A percentile compares a stretch with the other conserved stretches of the same genome.
Evolutionary conservation across 2,888 invertebrate genomes (phyloP).

Genomic region (Phalera bucephala): DNA sequence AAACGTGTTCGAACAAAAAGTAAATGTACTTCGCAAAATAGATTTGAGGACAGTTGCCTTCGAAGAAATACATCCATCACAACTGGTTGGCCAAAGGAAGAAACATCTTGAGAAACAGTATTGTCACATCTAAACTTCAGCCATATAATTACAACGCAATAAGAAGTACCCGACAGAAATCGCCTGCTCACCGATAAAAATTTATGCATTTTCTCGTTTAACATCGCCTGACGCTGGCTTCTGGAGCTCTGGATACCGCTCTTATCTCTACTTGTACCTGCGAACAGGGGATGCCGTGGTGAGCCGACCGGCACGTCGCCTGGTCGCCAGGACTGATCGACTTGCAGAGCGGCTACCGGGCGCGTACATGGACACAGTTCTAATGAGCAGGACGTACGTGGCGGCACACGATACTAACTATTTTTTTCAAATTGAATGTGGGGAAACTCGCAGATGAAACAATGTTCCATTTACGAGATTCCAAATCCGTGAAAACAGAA

Average conservation of each 20-base stretch:
- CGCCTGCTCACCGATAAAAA: constrained; percentile 93
- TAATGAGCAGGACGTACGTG: constrained; percentile 37
- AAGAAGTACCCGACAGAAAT: constrained; percentile 53
- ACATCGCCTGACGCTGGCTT: constrained; percentile 92
- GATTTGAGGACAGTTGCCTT: constrained; percentile 34
- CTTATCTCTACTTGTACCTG: constrained; percentile 85
- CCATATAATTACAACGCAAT: constrained; percentile 69
- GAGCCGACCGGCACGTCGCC: constrained; percentile 40
- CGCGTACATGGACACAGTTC: constrained; percentile 50
- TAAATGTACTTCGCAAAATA: constrained; percentile 50
- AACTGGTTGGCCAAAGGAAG: constrained; percentile 67
- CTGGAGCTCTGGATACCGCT: constrained; percentile 85
- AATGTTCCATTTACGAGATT: constrained; percentile 34
- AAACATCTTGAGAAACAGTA: constrained; percentile 62
- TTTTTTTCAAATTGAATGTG: neutral
- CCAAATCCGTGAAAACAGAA: constrained; percentile 27
- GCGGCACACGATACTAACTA: constrained; percentile 21
- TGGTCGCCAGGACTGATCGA: constrained; percentile 29
- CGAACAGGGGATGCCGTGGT: constrained; percentile 75
- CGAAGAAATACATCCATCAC: constrained; percentile 61
- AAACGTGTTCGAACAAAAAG: constrained; percentile 10
- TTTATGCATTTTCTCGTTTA: constrained; percentile 97
- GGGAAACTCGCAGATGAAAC: constrained; percentile 24
- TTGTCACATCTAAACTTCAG: constrained; percentile 64
- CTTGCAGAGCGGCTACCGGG: constrained; percentile 52